Evolutionary conservation across 2,113 vertebrate species (phyloP), one percentile per base, ranked within the genome.

Genomic region (Ammodytes marinus): DNA sequence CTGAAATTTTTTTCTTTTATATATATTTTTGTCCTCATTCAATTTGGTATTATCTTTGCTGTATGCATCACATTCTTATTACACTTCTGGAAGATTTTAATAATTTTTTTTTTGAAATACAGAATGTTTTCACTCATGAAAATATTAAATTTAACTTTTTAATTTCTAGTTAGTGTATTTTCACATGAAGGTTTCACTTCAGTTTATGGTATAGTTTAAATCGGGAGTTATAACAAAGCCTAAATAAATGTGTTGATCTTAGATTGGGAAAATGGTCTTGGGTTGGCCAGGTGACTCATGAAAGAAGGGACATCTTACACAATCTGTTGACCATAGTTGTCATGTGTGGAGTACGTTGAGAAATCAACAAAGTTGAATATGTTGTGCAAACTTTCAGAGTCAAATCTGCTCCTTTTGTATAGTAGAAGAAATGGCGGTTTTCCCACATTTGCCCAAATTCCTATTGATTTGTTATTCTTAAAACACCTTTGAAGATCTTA

Each of bases 261-360:
- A 40, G 37, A 66, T 42, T 61, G 6, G 2, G 7, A 17, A 43
- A 52, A 46, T 4, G 13, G 12, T 43, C 13, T 75, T 17, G 19
- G 7, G 4, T 5, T 4, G 8, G 17, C 3, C 52, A 60, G 10
- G 37, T 79, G 46, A 81, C 59, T 80, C 12, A 64, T 60, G 42
- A 39, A 8, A 0, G 8, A 10, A 74, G 76, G 88, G 82, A 84
- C 75, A 79, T 86, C 72, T 84, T 86, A n/a, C 87, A 53, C 87
- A 84, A 86, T 75, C 47, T 76, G 73, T 76, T 76, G 57, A 79
- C 40, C 35, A 58, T 0, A 14, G 35, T 8, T 17, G 42, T 52
- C 61, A 14, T 40, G 42, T 68, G 79, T 69, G 1, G 17, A 17
- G 42, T 58, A 61, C 61, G 7, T 12, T 69, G 50, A 68, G 59